Conservation (phyloP, 2,888 invertebrate genomes). For the Eustalomyia histrio region DNA sequence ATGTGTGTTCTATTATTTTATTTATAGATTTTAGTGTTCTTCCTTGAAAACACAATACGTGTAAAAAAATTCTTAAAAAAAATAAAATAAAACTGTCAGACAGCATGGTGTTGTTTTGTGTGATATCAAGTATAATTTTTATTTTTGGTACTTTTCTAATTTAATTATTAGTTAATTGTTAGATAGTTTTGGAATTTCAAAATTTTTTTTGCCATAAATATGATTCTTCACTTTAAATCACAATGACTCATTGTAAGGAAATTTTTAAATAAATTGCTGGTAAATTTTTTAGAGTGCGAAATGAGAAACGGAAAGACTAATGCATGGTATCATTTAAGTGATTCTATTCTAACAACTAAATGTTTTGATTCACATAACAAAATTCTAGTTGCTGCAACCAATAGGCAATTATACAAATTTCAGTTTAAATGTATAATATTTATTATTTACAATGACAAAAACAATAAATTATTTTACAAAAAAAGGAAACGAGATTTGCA, state of each 20-base stretch:
- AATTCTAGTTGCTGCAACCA: too few relatives aligned
- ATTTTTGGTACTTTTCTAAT: background rate
- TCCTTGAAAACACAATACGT: background rate
- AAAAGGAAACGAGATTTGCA: too few relatives aligned
- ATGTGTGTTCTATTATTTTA: slow-evolving; percentile 8
- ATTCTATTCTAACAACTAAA: too few relatives aligned
- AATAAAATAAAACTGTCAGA: slow-evolving; percentile 46
- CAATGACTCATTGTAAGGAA: background rate
- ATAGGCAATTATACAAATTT: too few relatives aligned
- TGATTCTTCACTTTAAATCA: background rate
- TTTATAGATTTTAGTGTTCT: slow-evolving; percentile 5
- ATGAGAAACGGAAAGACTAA: too few relatives aligned
- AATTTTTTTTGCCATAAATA: background rate
- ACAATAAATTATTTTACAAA: too few relatives aligned
- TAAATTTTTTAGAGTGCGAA: too few relatives aligned
- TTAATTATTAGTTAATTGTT: slow-evolving; percentile 7
- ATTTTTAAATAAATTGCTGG: too few relatives aligned
- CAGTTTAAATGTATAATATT: too few relatives aligned
- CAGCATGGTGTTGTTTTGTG: slow-evolving; percentile 30
- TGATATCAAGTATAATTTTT: background rate
- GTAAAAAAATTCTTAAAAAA: background rate
- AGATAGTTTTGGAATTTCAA: background rate
- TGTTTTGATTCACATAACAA: too few relatives aligned
- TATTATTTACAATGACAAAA: too few relatives aligned
- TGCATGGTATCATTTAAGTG: too few relatives aligned